Base-by-base conservation (phyloP, 1,140 invertebrate genomes). In the Rhopalosiphum padi region DNA sequence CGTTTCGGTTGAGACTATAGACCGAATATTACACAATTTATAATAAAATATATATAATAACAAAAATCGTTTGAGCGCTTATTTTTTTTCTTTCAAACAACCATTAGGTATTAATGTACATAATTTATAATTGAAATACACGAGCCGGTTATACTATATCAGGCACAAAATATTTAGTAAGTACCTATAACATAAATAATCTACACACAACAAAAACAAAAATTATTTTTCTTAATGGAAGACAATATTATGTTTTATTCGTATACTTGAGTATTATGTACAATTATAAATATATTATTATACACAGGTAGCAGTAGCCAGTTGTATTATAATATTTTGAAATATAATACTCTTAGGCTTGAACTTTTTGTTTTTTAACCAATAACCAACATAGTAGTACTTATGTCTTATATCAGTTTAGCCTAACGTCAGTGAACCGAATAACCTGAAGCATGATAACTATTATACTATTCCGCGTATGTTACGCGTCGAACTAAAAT, bases 191-290 rank as follows among this genome's bases (percentile, higher is more conserved):
- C 30, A 77, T 18, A 77, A 77, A 35, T 77, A 77, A 77, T 77
- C 60, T 77, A 77, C 60, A n/a, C 15, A n/a, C 18, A 77, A 77
- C 0, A 60, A 60, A 60, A n/a, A n/a, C n/a, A 68, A n/a, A 68
- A 68, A 68, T 30, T 77, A n/a, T 77, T 77, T 68, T 77, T 77
- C 60, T 77, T 77, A 77, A 77, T 77, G 60, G 60, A 77, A 77
- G 60, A 77, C 60, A 77, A 21, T 77, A 77, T 77, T 77, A 77
- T 77, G n/a, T n/a, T 77, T 77, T 77, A 77, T 35, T 77, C 60
- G 60, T 77, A 77, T 77, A 77, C 60, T 77, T 35, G 60, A 1
- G 60, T 77, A 18, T 68, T 68, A n/a, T 68, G n/a, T 77, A 77
- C 60, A 77, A n/a, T n/a, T 77, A n/a, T 18, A 77, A 77, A 77